These are phyloP conservation scores for Xestia ashworthii DNA, from an alignment of 2,888 invertebrate species.

Conservation along the genomic window DNA sequence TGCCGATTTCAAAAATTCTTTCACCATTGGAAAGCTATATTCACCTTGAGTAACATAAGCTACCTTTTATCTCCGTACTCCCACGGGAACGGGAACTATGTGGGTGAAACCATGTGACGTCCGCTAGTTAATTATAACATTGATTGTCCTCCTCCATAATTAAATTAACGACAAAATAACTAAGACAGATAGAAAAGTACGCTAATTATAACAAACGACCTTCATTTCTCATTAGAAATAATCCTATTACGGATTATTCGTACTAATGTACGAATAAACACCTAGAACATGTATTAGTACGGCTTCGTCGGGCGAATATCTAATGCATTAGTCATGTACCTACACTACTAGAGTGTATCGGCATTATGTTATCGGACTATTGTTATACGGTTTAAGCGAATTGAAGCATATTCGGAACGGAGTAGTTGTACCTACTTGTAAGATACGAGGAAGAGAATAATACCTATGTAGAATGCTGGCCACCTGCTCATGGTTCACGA, in stretches of 20 bases:
- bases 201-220: constrained; percentile 40
- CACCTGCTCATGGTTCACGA: background rate
- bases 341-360: constrained; percentile 6
- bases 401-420: constrained; percentile 15
- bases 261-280: constrained; percentile 36
- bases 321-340: constrained; percentile 71
- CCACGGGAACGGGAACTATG: too few relatives aligned
- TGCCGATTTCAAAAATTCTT: too few relatives aligned
- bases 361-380: constrained; percentile 50
- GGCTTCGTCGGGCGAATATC: constrained; percentile 62
- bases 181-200: constrained; percentile 36
- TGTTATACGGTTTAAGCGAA: constrained; percentile 41
- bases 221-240: constrained; percentile 50
- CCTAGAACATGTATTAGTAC: constrained; percentile 54
- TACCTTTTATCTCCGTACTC: too few relatives aligned
- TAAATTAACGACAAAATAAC: constrained; percentile 17
- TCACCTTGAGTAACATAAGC: too few relatives aligned
- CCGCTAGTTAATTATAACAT: too few relatives aligned
- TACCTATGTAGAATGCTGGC: background rate
- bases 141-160: background rate
- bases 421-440: background rate
- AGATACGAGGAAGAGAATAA: constrained; percentile 1
- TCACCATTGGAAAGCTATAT: too few relatives aligned
- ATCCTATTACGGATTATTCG: constrained; percentile 61
- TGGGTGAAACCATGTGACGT: too few relatives aligned